Evolutionary conservation across 2,113 vertebrate species (phyloP).

Genomic region (Eclectus roratus): DNA sequence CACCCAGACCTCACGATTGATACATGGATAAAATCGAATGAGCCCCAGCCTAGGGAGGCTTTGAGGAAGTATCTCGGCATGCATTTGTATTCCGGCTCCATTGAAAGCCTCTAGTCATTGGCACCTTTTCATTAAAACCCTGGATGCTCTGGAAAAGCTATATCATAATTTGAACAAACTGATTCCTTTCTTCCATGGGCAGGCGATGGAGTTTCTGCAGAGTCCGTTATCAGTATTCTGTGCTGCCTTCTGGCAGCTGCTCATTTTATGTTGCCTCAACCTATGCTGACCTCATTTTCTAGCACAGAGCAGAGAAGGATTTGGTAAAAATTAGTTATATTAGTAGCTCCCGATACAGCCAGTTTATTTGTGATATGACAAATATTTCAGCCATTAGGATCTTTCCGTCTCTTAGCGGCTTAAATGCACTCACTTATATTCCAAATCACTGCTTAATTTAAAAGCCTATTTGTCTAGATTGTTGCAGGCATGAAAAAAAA

Average conservation of each 20-base stretch:
- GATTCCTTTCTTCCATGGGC: slow-evolving; percentile 48
- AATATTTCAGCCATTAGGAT: slow-evolving; percentile 99
- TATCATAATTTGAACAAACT: slow-evolving; percentile 66
- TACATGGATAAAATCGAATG: rapidly evolving
- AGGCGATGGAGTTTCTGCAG: slow-evolving; percentile 36
- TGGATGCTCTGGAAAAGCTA: slow-evolving; percentile 10
- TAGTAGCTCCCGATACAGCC: slow-evolving; percentile 85
- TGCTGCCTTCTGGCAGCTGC: slow-evolving; percentile 86
- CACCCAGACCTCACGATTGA: rapidly evolving
- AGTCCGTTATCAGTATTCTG: slow-evolving; percentile 78
- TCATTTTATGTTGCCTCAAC: slow-evolving; percentile 90
- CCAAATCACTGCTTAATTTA: slow-evolving; percentile 97
- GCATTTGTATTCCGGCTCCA: slow-evolving; percentile 32
- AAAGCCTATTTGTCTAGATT: slow-evolving; percentile 80
- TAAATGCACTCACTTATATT: slow-evolving; percentile 99
- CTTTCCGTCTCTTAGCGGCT: slow-evolving; percentile 95
- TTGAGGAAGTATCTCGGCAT: background rate
- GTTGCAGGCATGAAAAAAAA: slow-evolving; percentile 51
- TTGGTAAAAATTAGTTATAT: slow-evolving; percentile 97
- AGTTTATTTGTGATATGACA: slow-evolving; percentile 97
- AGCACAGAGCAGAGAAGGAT: slow-evolving; percentile 82
- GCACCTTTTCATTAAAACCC: slow-evolving; percentile 30
- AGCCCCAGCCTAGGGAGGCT: background rate
- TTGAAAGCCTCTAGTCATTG: background rate
- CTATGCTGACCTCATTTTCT: slow-evolving; percentile 93